Evolutionary conservation across 2,113 vertebrate genomes (phyloP).

Genomic region (Benthochromis sp.): DNA sequence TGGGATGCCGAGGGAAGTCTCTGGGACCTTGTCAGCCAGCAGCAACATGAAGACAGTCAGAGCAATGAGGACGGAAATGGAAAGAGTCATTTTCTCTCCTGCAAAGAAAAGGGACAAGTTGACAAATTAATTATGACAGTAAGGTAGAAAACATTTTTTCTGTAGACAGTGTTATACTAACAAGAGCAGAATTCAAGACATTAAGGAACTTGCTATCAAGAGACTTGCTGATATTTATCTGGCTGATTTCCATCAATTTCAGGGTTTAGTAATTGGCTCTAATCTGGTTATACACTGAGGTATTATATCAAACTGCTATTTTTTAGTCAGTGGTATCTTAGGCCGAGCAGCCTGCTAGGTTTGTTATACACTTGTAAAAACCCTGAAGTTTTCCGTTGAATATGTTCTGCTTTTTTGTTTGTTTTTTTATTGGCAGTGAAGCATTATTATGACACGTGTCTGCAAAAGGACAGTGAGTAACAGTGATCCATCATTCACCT

Average conservation of each 20-base stretch:
- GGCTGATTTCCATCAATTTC: background rate
- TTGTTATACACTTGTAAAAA: background rate
- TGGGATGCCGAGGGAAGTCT: slow-evolving; percentile 85
- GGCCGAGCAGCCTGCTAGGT: background rate
- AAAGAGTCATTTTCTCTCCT: slow-evolving; percentile 93
- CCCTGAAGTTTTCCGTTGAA: background rate
- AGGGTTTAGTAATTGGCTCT: background rate
- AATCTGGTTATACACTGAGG: rapidly evolving
- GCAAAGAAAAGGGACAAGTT: background rate
- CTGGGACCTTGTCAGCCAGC: slow-evolving; percentile 84
- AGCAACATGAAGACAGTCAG: slow-evolving; percentile 88
- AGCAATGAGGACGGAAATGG: slow-evolving; percentile 86
- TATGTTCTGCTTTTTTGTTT: background rate
- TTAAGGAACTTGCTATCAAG: background rate
- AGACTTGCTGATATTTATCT: background rate
- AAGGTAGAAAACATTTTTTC: background rate
- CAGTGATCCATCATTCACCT: background rate
- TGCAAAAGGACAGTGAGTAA: background rate
- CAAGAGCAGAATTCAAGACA: background rate
- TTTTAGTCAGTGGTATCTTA: background rate
- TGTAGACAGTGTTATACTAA: background rate
- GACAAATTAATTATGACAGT: background rate
- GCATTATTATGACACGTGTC: background rate
- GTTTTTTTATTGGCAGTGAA: background rate
- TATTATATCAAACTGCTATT: background rate